Conservation (phyloP, 2,113 vertebrate species). For the Paedocypris sp. region DNA sequence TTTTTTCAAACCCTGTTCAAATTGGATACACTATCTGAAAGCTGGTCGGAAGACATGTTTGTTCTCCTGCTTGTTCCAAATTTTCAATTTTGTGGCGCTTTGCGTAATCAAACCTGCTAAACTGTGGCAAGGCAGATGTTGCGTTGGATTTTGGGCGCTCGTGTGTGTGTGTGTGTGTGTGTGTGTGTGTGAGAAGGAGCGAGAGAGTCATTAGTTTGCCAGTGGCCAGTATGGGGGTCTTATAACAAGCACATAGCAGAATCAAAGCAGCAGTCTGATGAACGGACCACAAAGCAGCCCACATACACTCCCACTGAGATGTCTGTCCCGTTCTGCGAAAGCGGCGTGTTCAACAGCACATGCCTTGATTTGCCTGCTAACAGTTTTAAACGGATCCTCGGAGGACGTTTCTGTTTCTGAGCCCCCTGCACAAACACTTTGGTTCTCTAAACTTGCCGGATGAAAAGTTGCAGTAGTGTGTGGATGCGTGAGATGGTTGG, state of each 20-base stretch:
- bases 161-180: neutral
- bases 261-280: conserved; percentile 17
- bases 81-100: neutral
- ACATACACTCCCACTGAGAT: conserved; percentile 10
- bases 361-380: conserved; percentile 8
- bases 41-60: neutral
- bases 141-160: neutral
- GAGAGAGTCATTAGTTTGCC: conserved; percentile 5
- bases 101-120: neutral
- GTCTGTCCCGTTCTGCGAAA: neutral
- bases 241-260: conserved; percentile 15
- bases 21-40: neutral
- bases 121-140: neutral
- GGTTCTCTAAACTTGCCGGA: too few species aligned
- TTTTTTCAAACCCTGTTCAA: neutral
- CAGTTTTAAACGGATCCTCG: neutral
- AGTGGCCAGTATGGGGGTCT: conserved; percentile 2
- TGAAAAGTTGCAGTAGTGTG: too few species aligned
- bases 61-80: too few species aligned
- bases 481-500: too few species aligned
- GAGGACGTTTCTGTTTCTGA: neutral
- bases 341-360: neutral
- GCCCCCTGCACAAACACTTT: too few species aligned
- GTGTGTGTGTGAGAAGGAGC: neutral
- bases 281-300: conserved; percentile 8